Conservation (phyloP, 2,113 vertebrate species). For the Corvus cornix region DNA sequence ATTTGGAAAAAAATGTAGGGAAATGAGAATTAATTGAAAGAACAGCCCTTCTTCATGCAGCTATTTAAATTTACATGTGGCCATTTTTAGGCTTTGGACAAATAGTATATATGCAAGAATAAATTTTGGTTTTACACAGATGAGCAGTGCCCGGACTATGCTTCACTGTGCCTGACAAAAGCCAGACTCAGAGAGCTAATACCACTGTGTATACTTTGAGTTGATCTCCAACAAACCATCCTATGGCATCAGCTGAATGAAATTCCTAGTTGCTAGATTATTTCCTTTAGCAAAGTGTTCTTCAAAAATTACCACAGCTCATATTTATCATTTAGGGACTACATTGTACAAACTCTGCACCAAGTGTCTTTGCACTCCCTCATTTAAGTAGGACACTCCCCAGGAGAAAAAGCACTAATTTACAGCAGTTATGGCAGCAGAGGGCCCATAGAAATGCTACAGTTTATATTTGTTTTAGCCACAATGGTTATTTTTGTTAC, state of each 20-base stretch:
- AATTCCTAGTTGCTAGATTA: background rate
- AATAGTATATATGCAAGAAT: background rate
- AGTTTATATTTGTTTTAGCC: conserved; percentile 13
- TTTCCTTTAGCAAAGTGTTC: background rate
- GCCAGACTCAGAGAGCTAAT: background rate
- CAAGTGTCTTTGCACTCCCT: background rate
- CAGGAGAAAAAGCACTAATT: conserved; percentile 30
- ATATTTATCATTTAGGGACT: background rate
- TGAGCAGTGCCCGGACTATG: background rate
- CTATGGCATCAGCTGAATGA: background rate
- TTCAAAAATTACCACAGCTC: background rate
- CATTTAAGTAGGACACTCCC: conserved; percentile 27
- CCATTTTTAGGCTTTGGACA: conserved; percentile 10
- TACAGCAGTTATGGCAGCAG: background rate
- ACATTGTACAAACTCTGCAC: background rate
- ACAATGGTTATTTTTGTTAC: background rate
- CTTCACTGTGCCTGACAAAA: background rate
- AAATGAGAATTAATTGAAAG: background rate
- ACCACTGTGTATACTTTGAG: background rate
- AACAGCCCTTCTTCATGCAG: background rate
- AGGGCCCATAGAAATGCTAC: background rate
- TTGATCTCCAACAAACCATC: background rate
- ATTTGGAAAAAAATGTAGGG: background rate
- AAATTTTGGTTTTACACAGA: background rate
- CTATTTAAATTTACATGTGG: background rate